Conservation (phyloP, 2,797 vertebrate genomes). For the Pogoniulus pusillus region DNA sequence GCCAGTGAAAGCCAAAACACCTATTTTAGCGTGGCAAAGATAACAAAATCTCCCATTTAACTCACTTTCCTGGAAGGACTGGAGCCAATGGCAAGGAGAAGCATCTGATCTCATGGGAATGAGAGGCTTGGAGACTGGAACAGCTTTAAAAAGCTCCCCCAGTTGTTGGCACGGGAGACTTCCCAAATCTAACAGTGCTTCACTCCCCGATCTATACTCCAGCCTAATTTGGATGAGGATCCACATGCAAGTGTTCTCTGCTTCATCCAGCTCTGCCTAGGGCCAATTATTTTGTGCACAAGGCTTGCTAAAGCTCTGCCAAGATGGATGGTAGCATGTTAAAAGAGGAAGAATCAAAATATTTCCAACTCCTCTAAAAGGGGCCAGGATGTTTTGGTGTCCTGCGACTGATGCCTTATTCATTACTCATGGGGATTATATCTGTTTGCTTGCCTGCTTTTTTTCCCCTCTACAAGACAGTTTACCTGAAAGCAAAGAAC, state of each 20-base stretch:
- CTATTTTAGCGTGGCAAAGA: neutral
- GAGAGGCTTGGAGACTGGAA: neutral
- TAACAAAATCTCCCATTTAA: neutral
- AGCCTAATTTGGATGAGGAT: slow-evolving; percentile 26
- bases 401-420: neutral
- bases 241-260: neutral
- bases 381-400: slow-evolving; percentile 1
- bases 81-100: neutral
- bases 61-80: neutral
- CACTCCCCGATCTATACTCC: neutral
- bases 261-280: slow-evolving; percentile 27
- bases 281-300: slow-evolving; percentile 29
- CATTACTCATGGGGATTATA: neutral
- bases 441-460: neutral
- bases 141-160: neutral
- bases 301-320: slow-evolving; percentile 6
- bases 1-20: neutral
- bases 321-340: neutral
- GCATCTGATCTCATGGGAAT: neutral
- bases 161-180: neutral
- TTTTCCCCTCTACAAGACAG: neutral
- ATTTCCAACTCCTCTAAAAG: neutral
- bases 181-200: neutral
- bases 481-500: slow-evolving; percentile 40
- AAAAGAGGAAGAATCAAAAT: slow-evolving; percentile 7